These are phyloP conservation scores for Sinella curviseta DNA, from an alignment of 1,140 invertebrate genomes.

Conservation along the genomic window DNA sequence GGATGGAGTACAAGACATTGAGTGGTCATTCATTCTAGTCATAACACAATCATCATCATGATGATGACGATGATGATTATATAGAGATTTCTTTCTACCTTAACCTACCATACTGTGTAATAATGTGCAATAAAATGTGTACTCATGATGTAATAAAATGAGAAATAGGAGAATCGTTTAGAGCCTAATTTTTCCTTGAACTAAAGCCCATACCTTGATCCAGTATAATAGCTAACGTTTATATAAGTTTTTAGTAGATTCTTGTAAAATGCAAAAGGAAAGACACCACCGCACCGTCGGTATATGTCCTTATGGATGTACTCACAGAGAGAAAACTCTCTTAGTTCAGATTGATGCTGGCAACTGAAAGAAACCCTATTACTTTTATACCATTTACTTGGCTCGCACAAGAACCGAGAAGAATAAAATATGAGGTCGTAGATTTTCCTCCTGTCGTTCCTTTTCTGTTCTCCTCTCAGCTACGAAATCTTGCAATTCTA, in stretches of 20 bases:
- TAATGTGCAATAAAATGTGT: constrained; percentile 21
- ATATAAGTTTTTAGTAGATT: no score
- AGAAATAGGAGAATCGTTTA: neutral
- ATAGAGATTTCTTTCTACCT: constrained; percentile 6
- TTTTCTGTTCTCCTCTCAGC: no score
- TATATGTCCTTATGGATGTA: no score
- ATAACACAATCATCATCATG: neutral
- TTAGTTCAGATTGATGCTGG: no score
- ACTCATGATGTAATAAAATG: constrained; percentile 8
- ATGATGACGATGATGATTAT: neutral
- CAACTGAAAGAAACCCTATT: no score
- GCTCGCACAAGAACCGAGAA: no score
- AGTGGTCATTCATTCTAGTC: neutral
- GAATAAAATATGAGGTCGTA: constrained; percentile 15
- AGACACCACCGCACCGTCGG: no score
- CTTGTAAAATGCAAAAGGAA: no score
- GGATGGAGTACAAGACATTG: neutral
- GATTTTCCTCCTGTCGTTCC: neutral
- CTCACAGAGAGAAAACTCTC: no score
- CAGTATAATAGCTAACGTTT: no score
- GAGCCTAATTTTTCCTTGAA: neutral
- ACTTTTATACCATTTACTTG: no score
- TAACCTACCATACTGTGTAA: constrained; percentile 2
- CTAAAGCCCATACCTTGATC: neutral
- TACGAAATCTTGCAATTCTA: no score